Percentiles rank a stretch among this genome's conserved stretches.
Evolutionary conservation across 1,140 invertebrate genomes (phyloP).

Genomic region (Cydia strobilella): DNA sequence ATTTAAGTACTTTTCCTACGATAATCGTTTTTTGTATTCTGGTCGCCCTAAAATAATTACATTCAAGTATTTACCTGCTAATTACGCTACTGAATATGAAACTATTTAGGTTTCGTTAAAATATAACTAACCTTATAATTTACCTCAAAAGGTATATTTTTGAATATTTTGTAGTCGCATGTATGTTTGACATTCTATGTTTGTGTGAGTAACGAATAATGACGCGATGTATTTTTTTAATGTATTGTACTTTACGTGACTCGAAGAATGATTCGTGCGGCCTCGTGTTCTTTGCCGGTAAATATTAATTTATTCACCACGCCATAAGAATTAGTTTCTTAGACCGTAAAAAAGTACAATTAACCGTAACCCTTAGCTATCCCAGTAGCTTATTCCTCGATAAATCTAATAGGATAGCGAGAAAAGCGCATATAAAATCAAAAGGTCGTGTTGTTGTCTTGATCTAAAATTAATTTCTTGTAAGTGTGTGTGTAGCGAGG

Average conservation of each 20-base stretch:
- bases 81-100: not conserved
- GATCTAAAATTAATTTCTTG: constrained; percentile 59
- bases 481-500: constrained; percentile 45
- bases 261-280: constrained; percentile 18
- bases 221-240: constrained; percentile 9
- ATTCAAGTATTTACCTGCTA: constrained; percentile 8
- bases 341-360: not conserved
- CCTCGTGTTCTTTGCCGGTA: constrained; percentile 25
- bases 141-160: not conserved
- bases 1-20: not conserved
- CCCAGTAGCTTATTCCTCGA: not conserved
- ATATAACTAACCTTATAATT: not conserved
- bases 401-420: constrained; percentile 1
- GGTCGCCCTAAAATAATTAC: not conserved
- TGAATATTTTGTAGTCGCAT: not conserved
- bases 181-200: constrained; percentile 15
- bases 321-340: constrained; percentile 22
- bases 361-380: not conserved
- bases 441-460: constrained; percentile 52
- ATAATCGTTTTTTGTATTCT: not conserved
- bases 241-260: constrained; percentile 28
- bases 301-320: constrained; percentile 30
- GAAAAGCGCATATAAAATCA: constrained; percentile 36
- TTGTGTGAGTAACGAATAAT: constrained; percentile 1
- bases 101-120: not conserved